These are phyloP conservation scores for Erynnis tages DNA, from an alignment of 2,888 invertebrate genomes.

Conservation along the genomic window DNA sequence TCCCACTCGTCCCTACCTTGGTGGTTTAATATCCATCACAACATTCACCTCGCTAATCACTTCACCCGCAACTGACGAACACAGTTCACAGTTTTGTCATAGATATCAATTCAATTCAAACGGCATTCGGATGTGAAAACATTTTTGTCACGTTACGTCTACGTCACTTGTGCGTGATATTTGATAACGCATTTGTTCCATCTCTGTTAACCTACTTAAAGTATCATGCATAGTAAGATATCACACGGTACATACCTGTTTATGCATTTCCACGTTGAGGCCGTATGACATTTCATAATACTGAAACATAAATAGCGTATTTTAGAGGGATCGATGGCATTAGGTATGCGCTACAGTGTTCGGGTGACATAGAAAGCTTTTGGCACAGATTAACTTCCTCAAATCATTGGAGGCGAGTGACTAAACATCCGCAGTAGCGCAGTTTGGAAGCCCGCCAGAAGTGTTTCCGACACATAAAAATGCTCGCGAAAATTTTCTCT, in stretches of 20 bases:
- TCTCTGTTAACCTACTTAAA: slow-evolving; percentile 21
- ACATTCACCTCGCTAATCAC: slow-evolving; percentile 52
- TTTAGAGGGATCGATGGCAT: slow-evolving; percentile 49
- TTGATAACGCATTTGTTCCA: slow-evolving; percentile 7
- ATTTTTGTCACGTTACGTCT: slow-evolving; percentile 30
- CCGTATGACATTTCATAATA: slow-evolving; percentile 99
- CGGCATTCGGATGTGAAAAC: slow-evolving; percentile 52
- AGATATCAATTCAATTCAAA: slow-evolving; percentile 40
- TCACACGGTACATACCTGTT: slow-evolving; percentile 87
- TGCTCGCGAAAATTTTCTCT: slow-evolving; percentile 75
- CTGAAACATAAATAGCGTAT: slow-evolving; percentile 85
- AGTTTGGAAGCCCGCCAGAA: slow-evolving; percentile 73
- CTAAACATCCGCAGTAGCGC: slow-evolving; percentile 76
- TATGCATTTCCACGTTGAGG: slow-evolving; percentile 98
- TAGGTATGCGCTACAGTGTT: slow-evolving; percentile 50
- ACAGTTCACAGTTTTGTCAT: slow-evolving; percentile 47
- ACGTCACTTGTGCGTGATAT: not conserved
- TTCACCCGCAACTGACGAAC: slow-evolving; percentile 45
- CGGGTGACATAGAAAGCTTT: slow-evolving; percentile 65
- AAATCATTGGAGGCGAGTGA: slow-evolving; percentile 74
- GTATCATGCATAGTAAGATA: not conserved
- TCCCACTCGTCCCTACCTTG: too few species aligned
- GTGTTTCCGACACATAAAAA: slow-evolving; percentile 80
- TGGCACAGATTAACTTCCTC: slow-evolving; percentile 76
- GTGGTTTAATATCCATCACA: slow-evolving; percentile 60